Percentiles rank a stretch among this genome's conserved stretches.
Conservation (phyloP, 2,797 vertebrate species). For the Coregonus sp. region DNA sequence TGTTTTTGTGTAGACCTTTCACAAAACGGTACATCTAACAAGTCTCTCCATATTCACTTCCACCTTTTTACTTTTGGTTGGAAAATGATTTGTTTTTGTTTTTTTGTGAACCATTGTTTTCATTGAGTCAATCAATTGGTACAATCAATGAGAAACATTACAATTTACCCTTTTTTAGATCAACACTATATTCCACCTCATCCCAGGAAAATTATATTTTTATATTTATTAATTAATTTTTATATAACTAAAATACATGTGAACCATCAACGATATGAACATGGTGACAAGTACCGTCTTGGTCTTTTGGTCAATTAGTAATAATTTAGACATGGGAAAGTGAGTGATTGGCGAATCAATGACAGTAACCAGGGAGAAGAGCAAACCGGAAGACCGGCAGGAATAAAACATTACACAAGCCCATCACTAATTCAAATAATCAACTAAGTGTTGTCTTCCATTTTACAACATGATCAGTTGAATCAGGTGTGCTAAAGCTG, state of each 20-base stretch:
- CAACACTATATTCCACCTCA: too few species aligned
- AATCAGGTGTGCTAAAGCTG: not conserved
- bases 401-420: not conserved
- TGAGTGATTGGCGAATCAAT: not conserved
- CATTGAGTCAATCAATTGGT: too few species aligned
- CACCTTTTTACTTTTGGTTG: too few species aligned
- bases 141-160: too few species aligned
- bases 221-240: too few species aligned
- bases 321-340: not conserved
- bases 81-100: too few species aligned
- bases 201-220: too few species aligned
- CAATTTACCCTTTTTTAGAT: too few species aligned
- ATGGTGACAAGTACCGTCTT: not conserved
- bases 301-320: not conserved
- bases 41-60: not conserved
- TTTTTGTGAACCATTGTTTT: too few species aligned
- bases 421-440: not conserved
- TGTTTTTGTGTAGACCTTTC: not conserved
- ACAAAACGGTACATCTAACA: not conserved
- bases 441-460: not conserved
- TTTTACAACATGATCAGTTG: not conserved
- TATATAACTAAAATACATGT: too few species aligned
- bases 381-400: not conserved
- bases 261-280: not conserved
- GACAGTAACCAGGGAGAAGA: not conserved